Evolutionary conservation across 2,888 invertebrate species (phyloP).

Genomic region (Dromius quadrimaculatus): DNA sequence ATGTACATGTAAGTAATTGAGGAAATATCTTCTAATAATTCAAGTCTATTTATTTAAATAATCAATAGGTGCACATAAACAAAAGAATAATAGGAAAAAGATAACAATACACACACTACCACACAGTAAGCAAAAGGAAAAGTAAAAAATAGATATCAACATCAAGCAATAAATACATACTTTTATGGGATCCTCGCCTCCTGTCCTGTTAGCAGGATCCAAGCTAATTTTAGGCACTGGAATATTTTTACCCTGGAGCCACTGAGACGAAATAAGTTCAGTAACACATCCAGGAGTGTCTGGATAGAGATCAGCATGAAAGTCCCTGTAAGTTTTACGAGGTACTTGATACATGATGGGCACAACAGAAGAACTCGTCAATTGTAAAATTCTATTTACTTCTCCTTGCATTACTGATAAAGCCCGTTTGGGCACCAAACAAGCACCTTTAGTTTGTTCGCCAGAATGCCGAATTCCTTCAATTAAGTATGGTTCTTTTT

Average conservation of each 20-base stretch:
- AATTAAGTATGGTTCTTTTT: conserved; percentile 89
- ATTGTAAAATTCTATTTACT: conserved; percentile 90
- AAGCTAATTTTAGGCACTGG: conserved; percentile 86
- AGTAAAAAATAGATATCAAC: conserved; percentile 49
- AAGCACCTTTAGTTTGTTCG: conserved; percentile 96
- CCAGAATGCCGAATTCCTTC: conserved; percentile 90
- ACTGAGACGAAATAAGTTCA: conserved; percentile 82
- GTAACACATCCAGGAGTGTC: conserved; percentile 87
- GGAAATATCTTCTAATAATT: no score
- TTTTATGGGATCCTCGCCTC: conserved; percentile 73
- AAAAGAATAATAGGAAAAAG: conserved; percentile 30
- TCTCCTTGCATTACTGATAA: conserved; percentile 97
- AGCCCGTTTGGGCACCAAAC: conserved; percentile 91
- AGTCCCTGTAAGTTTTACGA: conserved; percentile 74
- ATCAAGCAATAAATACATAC: no score
- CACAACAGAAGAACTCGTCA: conserved; percentile 87
- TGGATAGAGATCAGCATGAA: conserved; percentile 94
- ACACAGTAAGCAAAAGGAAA: conserved; percentile 51
- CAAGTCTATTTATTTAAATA: no score
- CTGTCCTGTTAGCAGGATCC: conserved; percentile 80
- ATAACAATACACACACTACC: conserved; percentile 27
- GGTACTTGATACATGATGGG: conserved; percentile 90
- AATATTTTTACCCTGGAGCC: conserved; percentile 83
- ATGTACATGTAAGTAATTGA: no score
- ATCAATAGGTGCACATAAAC: conserved; percentile 26